Base-by-base conservation (phyloP, 2,888 invertebrate species). In the Pecten maximus region DNA sequence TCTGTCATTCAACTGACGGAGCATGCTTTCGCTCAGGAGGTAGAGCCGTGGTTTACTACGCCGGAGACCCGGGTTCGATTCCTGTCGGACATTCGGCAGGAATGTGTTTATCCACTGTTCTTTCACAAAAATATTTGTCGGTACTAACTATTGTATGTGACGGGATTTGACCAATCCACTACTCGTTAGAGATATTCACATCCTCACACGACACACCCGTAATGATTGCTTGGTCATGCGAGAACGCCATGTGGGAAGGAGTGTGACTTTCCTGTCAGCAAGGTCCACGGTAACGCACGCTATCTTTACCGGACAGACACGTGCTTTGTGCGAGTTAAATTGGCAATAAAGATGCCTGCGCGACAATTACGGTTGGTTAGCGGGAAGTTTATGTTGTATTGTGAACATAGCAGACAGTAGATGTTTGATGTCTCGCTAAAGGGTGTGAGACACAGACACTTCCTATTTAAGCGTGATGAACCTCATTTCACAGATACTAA, bases 301-400 rank as follows among this genome's bases (percentile, higher is more conserved):
- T 74, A 74, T 74, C 74, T 74, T 23, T 28, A 74, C 35, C 74
- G 74, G 35, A 35, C 74, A 28, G 74, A 74, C 74, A 74, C 28
- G 74, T 74, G 74, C 74, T 35, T 74, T 74, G 74, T 35, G 74
- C 28, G 74, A 35, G 74, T 74, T 74, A 74, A 74, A 74, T 74
- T 74, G 74, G 74, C 74, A 15, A 28, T 74, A 28, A 74, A 74
- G 74, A 74, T 74, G 74, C 10, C 35, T 0, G 12, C 12, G 35
- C 74, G 74, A 74, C 74, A 74, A 74, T 28, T 35, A 74, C 74
- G 74, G 74, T 74, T 74, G 74, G 74, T 74, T 74, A 74, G 35
- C 6, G 8, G 28, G 74, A 74, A 28, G 74, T 35, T 74, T 28
- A 16, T n/a, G 23, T 35, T 74, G 35, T 74, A 74, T 74, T 74